Percentiles rank a stretch among this genome's conserved stretches.
These are phyloP conservation scores for Bombus turneri DNA, from an alignment of 1,140 invertebrate genomes.

Conservation along the genomic window DNA sequence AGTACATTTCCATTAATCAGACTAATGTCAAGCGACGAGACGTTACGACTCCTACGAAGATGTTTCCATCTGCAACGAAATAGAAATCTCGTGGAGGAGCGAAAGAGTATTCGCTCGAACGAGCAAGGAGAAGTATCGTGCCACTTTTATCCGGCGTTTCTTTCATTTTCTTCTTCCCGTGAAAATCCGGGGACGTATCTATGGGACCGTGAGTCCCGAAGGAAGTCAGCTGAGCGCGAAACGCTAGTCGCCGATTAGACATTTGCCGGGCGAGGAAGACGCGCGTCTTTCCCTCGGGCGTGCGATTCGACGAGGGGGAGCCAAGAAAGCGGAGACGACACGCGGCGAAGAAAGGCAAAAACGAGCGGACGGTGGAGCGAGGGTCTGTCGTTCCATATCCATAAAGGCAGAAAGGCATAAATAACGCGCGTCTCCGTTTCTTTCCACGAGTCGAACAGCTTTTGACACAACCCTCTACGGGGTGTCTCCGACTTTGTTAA, in stretches of 20 bases:
- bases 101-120: neutral
- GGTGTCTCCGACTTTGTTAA: neutral
- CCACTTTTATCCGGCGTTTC: constrained; percentile 40
- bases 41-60: neutral
- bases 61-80: neutral
- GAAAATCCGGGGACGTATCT: constrained; percentile 1
- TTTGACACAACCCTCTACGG: constrained; percentile 1
- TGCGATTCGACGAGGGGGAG: neutral
- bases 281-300: neutral
- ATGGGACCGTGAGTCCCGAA: neutral
- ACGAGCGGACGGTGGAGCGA: neutral
- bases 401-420: constrained; percentile 61
- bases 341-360: constrained; percentile 6
- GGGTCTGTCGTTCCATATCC: constrained; percentile 43
- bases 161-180: neutral
- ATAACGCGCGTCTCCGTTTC: constrained; percentile 60
- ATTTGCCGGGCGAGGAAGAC: constrained; percentile 21
- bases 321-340: neutral
- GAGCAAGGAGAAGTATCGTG: neutral
- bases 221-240: constrained; percentile 34
- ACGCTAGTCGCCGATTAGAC: constrained; percentile 53
- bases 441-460: constrained; percentile 8
- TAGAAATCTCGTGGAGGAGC: too few species aligned
- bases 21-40: neutral
- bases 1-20: neutral